Evolutionary conservation across 2,113 vertebrate genomes (phyloP), one percentile per base, ranked within the genome.

Genomic region (Axis porcinus): DNA sequence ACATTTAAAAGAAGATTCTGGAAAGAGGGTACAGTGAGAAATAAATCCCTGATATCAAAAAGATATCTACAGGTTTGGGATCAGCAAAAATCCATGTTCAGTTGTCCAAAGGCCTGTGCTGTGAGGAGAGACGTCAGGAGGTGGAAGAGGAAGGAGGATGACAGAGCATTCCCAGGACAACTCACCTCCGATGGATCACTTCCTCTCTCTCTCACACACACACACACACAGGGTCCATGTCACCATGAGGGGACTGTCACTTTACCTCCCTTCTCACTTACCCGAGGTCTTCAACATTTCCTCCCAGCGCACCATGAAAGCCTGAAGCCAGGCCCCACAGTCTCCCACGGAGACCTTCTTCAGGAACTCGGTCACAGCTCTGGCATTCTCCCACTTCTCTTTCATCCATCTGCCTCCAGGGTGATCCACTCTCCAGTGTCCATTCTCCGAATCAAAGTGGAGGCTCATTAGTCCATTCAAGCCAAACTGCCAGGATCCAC

Each of bases 131-230:
- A 36, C 2, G 0, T 13, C 23, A 57, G 92, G 14, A 81, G 58
- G 21, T 1, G 3, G 58, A 33, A 19, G 12, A 43, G 4, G 28
- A 58, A 45, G 28, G 36, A 43, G 40, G 3, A 52, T 45, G 52
- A 19, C 9, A 19, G 33, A 19, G 30, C 19, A 25, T 7, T 25
- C 13, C 54, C 13, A 19, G 14, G 45, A 54, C 11, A 50, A 17
- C 2, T 19, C 17, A 13, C 13, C 0, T 10, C 2, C 0, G 2
- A 40, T 1, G 15, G 6, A n/a, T 47, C 7, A 40, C n/a, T n/a
- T n/a, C n/a, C n/a, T n/a, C n/a, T n/a, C 36, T 4, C 16, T 3
- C 67, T 45, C 19, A 70, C 10, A 70, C 67, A 70, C 5, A 67
- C 7, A 64, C 62, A 40, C 43, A 43, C 43, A 43, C 43, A 43